Percentiles rank a stretch among this genome's conserved stretches.
Evolutionary conservation across 1,140 invertebrate genomes (phyloP).

Genomic region (Episyrphus balteatus): DNA sequence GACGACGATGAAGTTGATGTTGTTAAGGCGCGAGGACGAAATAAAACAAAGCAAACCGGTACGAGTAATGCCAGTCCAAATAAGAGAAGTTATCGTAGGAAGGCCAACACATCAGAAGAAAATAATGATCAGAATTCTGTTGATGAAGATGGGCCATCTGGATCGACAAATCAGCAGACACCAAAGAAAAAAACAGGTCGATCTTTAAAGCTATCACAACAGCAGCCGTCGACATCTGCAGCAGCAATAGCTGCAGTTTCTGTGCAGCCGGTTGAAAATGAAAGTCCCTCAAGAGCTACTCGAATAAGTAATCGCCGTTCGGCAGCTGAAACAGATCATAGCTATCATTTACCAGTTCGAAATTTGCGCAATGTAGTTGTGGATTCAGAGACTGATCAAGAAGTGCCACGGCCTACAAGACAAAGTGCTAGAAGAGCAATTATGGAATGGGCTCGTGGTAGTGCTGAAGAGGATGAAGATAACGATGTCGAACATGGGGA

Average conservation of each 20-base stretch:
- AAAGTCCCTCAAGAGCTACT: slow-evolving; percentile 24
- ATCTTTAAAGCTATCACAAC: slow-evolving; percentile 4
- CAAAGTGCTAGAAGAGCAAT: slow-evolving; percentile 26
- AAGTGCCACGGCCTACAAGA: slow-evolving; percentile 21
- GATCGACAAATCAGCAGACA: slow-evolving; percentile 1
- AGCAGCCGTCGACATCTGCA: not conserved
- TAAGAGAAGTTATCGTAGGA: slow-evolving; percentile 1
- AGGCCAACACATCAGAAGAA: slow-evolving; percentile 8
- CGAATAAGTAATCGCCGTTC: slow-evolving; percentile 9
- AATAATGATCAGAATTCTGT: slow-evolving; percentile 4
- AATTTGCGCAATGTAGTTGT: slow-evolving; percentile 29
- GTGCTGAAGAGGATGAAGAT: slow-evolving; percentile 24
- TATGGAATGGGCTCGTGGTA: slow-evolving; percentile 24
- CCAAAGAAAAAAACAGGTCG: slow-evolving; percentile 19
- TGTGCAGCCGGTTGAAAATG: not conserved
- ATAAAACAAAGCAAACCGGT: not conserved
- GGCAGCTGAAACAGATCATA: slow-evolving; percentile 30
- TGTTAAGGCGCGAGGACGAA: not conserved
- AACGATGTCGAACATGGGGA: slow-evolving; percentile 10
- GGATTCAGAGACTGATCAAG: slow-evolving; percentile 26
- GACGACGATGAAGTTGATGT: not conserved
- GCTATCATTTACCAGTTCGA: slow-evolving; percentile 30
- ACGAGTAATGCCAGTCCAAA: slow-evolving; percentile 1
- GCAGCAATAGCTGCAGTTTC: not conserved
- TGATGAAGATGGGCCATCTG: not conserved